Evolutionary conservation across 1,140 invertebrate species (phyloP), one percentile per base, ranked within the genome.

Genomic region (Papilio dardanus): DNA sequence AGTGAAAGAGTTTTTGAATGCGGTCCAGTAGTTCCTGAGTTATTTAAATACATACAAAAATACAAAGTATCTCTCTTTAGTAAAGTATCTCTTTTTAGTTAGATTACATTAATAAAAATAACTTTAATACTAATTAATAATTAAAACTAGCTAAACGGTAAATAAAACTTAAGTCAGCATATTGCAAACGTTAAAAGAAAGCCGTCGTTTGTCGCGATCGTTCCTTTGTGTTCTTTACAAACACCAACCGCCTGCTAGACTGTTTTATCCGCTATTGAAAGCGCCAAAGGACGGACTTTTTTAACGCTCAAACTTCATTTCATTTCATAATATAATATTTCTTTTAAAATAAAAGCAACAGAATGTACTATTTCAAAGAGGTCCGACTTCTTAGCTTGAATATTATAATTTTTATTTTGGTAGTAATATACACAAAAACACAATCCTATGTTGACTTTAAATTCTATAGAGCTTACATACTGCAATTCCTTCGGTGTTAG

Each of bases 201-300:
- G 50, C 50, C 19, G 50, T 54, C 50, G 50, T 54, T 54, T 24
- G 50, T 54, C 50, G 50, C 19, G 50, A 21, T 54, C 50, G 19
- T 54, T 54, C 50, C 50, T 54, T 54, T 54, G 50, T 54, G 8
- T 54, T 24, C 50, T 54, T 54, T 54, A 54, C 50, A 54, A 54
- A 54, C 50, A 54, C 3, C 19, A 54, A 54, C 19, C 21, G 46
- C 5, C 46, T 54, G 5, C 19, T 37, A 37, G 35, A 37, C 35
- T 37, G 35, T 37, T 14, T 37, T 37, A 37, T 37, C 10, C 35
- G 35, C 35, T 37, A 37, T 37, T 37, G 35, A 37, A 37, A 14
- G 35, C 35, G 14, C 35, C 35, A 37, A 14, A 37, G 35, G 35
- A 37, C 35, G 0, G 35, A 37, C 10, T 33, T 37, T 37, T 37